Evolutionary conservation across 37 sponge, comb jelly and placozoan genomes (phyloP).

Genomic region (Petrosia ficiformis): DNA sequence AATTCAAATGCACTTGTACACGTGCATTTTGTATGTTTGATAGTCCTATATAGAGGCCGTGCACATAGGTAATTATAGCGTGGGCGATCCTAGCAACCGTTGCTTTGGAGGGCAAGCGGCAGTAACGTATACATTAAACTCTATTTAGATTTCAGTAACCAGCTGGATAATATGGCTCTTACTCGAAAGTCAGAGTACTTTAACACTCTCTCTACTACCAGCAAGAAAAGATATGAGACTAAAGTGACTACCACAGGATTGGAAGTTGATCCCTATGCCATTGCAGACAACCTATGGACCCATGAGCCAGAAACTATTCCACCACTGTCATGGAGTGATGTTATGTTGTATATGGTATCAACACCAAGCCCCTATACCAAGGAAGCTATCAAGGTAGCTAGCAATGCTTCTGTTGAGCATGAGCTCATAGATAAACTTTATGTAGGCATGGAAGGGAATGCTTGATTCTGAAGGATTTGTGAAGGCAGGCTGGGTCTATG

Average conservation of each 20-base stretch:
- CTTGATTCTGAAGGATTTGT: conserved; percentile 9
- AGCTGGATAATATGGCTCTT: too few species aligned
- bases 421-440: not conserved
- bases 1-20: too few species aligned
- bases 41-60: too few species aligned
- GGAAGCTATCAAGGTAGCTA: conserved; percentile 10
- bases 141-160: too few species aligned
- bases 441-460: conserved; percentile 21
- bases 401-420: not conserved
- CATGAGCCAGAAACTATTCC: conserved; percentile 3
- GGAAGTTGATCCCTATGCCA: not conserved
- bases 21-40: too few species aligned
- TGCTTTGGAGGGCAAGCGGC: too few species aligned
- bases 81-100: too few species aligned
- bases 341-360: conserved; percentile 2
- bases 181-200: too few species aligned
- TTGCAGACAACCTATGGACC: not conserved
- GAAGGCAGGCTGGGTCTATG: conserved; percentile 4
- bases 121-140: too few species aligned
- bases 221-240: not conserved
- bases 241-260: conserved; percentile 1
- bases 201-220: not conserved
- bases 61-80: too few species aligned
- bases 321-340: conserved; percentile 9
- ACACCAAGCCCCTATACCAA: conserved; percentile 17